Conservation (phyloP, 2,113 vertebrate species). For the Coturnix japonica region DNA sequence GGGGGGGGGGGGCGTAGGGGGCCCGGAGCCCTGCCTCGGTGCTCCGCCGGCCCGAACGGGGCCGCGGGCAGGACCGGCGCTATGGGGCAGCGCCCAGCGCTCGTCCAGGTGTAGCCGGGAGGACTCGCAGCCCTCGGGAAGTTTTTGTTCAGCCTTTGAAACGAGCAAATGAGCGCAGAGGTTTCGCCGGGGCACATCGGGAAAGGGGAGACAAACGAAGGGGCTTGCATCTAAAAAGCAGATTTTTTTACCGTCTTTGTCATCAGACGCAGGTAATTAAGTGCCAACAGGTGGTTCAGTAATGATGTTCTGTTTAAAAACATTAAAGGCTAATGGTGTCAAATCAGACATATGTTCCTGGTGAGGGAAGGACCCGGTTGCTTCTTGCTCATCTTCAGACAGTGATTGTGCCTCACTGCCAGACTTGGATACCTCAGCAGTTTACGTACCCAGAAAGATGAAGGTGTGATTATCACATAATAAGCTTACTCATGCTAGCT, state of each 20-base stretch:
- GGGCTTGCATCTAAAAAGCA: not conserved
- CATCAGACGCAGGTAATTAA: slow-evolving; percentile 36
- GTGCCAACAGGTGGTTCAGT: slow-evolving; percentile 36
- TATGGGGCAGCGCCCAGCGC: not conserved
- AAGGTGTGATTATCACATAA: slow-evolving; percentile 60
- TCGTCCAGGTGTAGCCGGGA: accelerated
- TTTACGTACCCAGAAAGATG: slow-evolving; percentile 58
- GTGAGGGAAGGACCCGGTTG: not conserved
- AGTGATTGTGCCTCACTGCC: slow-evolving; percentile 14
- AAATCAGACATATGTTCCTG: slow-evolving; percentile 17
- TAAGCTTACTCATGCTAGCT: slow-evolving; percentile 68
- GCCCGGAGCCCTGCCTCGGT: not conserved
- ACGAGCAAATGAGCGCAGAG: not conserved
- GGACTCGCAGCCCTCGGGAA: not conserved
- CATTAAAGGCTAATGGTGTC: slow-evolving; percentile 26
- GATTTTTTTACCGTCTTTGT: not conserved
- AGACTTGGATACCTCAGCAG: slow-evolving; percentile 59
- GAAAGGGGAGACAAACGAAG: not conserved
- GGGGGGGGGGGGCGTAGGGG: too few relatives aligned
- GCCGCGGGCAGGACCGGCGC: not conserved
- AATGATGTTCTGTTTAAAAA: slow-evolving; percentile 47
- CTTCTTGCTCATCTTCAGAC: slow-evolving; percentile 40
- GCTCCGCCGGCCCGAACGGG: not conserved
- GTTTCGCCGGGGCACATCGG: not conserved
- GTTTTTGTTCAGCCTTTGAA: not conserved